These are phyloP conservation scores for Campopleginae sp. DNA, from an alignment of 2,888 invertebrate genomes.

Conservation along the genomic window DNA sequence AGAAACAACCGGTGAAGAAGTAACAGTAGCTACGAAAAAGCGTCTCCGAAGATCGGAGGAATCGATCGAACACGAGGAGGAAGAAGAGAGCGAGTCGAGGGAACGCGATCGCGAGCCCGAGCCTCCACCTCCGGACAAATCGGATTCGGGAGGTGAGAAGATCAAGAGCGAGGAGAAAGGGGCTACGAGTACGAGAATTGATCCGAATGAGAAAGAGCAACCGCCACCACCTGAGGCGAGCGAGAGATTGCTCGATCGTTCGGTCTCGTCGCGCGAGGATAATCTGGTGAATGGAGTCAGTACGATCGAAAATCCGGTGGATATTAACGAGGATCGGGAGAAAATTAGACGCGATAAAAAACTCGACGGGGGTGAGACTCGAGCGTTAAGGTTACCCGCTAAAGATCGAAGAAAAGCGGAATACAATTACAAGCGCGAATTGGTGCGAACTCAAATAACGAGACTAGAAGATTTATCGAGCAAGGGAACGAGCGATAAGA, in stretches of 20 bases:
- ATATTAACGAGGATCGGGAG: slow-evolving; percentile 38
- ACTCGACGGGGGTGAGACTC: slow-evolving; percentile 23
- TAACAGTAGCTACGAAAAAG: background rate
- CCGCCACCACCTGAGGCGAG: background rate
- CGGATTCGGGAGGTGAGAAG: slow-evolving; percentile 73
- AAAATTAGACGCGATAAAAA: slow-evolving; percentile 27
- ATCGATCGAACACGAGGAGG: slow-evolving; percentile 55
- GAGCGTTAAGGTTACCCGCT: slow-evolving; percentile 57
- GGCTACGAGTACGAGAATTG: slow-evolving; percentile 12
- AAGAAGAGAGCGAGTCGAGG: slow-evolving; percentile 76
- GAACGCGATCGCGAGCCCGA: slow-evolving; percentile 82
- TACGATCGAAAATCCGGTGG: slow-evolving; percentile 32
- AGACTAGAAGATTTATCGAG: slow-evolving; percentile 43
- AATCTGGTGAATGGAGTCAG: slow-evolving; percentile 59
- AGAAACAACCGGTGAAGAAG: background rate
- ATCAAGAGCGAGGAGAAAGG: background rate
- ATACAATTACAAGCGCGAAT: slow-evolving; percentile 38
- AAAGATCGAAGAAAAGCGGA: slow-evolving; percentile 61
- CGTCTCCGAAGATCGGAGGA: slow-evolving; percentile 35
- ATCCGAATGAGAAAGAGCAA: background rate
- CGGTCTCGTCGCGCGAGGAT: slow-evolving; percentile 8
- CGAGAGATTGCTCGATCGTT: slow-evolving; percentile 25
- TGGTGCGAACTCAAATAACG: background rate
- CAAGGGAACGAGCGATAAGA: background rate
- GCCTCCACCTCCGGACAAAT: slow-evolving; percentile 77